Base-by-base conservation (phyloP, 2,888 invertebrate genomes). In the Rhamphomyia laevipes region DNA sequence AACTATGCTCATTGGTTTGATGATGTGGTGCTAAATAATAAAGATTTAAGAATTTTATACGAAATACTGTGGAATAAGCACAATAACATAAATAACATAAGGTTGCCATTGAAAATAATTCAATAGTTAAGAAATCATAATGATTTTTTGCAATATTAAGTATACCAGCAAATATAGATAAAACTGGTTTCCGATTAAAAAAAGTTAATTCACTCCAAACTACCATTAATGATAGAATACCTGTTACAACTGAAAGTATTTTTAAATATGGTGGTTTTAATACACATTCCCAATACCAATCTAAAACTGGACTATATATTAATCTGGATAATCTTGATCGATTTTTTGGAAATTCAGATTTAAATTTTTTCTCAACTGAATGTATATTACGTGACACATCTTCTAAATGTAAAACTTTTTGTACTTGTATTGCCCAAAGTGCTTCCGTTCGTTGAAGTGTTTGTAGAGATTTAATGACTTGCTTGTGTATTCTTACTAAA, bases 161-260 rank as follows among this genome's bases (percentile, higher is more conserved):
- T 60, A 97, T 86, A 55, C 86, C 81, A n/a, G 99, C 99, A 71
- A 99, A 97, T 56, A 99, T 79, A 1, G 97, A 97, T 4, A 99
- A 76, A 18, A 94, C 91, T 0, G 97, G 97, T 21, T 77, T 73
- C 61, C 86, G 84, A 63, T 87, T 86, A 74, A 99, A 99, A 74
- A 99, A 99, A 2, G 97, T 94, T 61, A 97, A 82, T 74, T 99
- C 99, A 1, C 96, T 97, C 96, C 97, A 96, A n/a, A 99, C 91
- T 31, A 99, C 93, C 63, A 87, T 82, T 21, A 86, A 72, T 0
- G 96, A 95, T 69, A 97, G 77, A 38, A 83, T 68, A 3, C 82
- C 84, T 1, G 89, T 80, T 12, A 81, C 58, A 23, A 88, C 73
- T 2, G 92, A 84, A 56, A 86, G 68, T 0, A 77, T 64, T 65